Base-by-base conservation (phyloP, 35 echinoderm and acorn worm species). In the Chiridota heheva region DNA sequence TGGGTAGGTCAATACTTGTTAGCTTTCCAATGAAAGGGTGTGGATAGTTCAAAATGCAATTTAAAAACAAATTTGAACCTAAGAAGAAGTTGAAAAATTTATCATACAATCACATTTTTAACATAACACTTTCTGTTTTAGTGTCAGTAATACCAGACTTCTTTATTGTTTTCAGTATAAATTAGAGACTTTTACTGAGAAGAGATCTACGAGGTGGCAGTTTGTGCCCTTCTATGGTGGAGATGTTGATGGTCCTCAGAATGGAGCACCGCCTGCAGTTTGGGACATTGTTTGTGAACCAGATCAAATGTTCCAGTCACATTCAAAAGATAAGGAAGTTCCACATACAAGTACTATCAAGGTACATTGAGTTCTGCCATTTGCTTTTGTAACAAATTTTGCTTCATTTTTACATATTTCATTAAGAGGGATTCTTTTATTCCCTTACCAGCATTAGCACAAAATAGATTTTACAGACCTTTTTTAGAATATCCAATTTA, bases 141-240 rank as follows among this genome's bases (percentile, higher is more conserved):
- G n/a, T n/a, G n/a, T n/a, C n/a, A n/a, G n/a, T n/a, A n/a, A n/a
- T n/a, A n/a, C n/a, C n/a, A n/a, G n/a, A n/a, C n/a, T n/a, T 44
- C 31, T 25, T 44, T 46, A 8, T 36, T 17, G 48, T 46, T 72
- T 35, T 36, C 47, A 84, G 82, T 84, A 84, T 33, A 32, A 84
- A 41, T 55, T 84, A 24, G 82, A 84, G 39, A 84, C 82, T 17
- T 73, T 58, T 56, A 84, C 82, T 16, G 82, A 84, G 35, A 24
- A 13, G 26, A 41, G 82, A 20, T 58, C 30, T 17, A 84, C 82
- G 3, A 70, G 56, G n/a, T 47, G 82, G 26, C 38, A 36, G 17
- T 27, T 60, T 42, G 66, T 58, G 62, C 49, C 82, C 1, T 73
- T 59, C 49, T 36, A 53, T 28, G 82, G 82, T 4, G 82, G 82